A percentile compares a stretch with the other conserved stretches of the same genome.
Conservation (phyloP, 2,888 invertebrate species). For the Apamea crenata region DNA sequence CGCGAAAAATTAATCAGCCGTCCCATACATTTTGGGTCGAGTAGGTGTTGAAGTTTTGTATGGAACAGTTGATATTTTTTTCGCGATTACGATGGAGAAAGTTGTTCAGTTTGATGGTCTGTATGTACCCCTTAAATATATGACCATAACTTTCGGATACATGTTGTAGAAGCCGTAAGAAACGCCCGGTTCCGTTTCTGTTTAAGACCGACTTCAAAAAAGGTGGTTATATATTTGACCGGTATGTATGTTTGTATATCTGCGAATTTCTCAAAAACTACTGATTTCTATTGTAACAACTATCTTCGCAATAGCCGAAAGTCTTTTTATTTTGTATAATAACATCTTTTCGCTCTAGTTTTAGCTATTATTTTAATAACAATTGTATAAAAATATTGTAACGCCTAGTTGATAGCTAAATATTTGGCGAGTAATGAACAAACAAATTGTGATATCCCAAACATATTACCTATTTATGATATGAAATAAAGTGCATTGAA, state of each 20-base stretch:
- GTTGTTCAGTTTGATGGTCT: too few relatives aligned
- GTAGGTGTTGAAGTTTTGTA: too few relatives aligned
- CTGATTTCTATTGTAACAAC: background rate
- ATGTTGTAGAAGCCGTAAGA: background rate
- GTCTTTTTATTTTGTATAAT: slow-evolving; percentile 18
- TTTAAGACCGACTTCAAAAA: background rate
- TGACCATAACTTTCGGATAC: too few relatives aligned
- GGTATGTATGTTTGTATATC: too few relatives aligned
- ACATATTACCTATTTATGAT: slow-evolving; percentile 83
- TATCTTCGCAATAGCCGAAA: background rate
- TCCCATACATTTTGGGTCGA: too few relatives aligned
- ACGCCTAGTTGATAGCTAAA: slow-evolving; percentile 58
- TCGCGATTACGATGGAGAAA: too few relatives aligned
- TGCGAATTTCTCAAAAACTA: background rate
- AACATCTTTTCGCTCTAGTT: slow-evolving; percentile 19
- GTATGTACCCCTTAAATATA: too few relatives aligned
- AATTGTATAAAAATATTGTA: slow-evolving; percentile 47
- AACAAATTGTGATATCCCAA: slow-evolving; percentile 85
- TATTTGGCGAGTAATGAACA: slow-evolving; percentile 76
- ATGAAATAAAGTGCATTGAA: slow-evolving; percentile 76
- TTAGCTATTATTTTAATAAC: slow-evolving; percentile 23
- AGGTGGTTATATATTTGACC: too few relatives aligned
- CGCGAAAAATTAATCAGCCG: too few relatives aligned
- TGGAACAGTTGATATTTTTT: too few relatives aligned
- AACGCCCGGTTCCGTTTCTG: background rate